phyloP scores from a whole-genome alignment of 2,888 invertebrate species.

The Drosophila prostipennis region DNA sequence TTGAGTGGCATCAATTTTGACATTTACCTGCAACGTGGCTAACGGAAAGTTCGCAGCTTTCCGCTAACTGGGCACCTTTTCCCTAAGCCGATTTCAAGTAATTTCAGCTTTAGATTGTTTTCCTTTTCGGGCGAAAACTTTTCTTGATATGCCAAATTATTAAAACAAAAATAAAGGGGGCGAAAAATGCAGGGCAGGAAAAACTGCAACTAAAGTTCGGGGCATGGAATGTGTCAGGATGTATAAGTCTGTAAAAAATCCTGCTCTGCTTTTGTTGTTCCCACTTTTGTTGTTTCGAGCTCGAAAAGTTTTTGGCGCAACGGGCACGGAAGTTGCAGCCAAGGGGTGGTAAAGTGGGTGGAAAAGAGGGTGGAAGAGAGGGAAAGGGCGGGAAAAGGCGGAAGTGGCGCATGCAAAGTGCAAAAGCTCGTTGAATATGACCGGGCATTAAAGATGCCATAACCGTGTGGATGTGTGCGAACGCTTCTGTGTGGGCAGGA shows the following conservation, averaged over 20 bases:
- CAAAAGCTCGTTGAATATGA: slow-evolving; percentile 56
- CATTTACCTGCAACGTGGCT: slow-evolving; percentile 80
- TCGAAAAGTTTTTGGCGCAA: slow-evolving; percentile 72
- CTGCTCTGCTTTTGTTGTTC: slow-evolving; percentile 51
- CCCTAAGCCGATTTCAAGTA: slow-evolving; percentile 62
- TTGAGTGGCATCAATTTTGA: slow-evolving; percentile 82
- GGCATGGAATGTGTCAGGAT: slow-evolving; percentile 59
- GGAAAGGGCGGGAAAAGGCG: background rate
- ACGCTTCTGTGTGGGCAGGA: slow-evolving; percentile 29
- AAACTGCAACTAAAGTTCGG: slow-evolving; percentile 54
- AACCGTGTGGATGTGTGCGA: slow-evolving; percentile 40
- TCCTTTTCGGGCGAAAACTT: slow-evolving; percentile 49
- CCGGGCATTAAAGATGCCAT: slow-evolving; percentile 75
- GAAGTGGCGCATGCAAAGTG: slow-evolving; percentile 44
- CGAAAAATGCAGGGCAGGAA: slow-evolving; percentile 28
- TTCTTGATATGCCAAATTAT: slow-evolving; percentile 54
- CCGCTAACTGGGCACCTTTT: slow-evolving; percentile 37
- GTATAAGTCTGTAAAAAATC: slow-evolving; percentile 67
- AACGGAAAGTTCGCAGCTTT: slow-evolving; percentile 53
- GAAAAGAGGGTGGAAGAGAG: background rate
- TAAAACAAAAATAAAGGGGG: background rate
- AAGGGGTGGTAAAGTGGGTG: background rate
- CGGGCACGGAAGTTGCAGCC: slow-evolving; percentile 62
- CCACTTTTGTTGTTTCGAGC: slow-evolving; percentile 25
- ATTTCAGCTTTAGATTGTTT: slow-evolving; percentile 35